phyloP scores from a whole-genome alignment of 2,888 invertebrate species.

The Aquatica leii region DNA sequence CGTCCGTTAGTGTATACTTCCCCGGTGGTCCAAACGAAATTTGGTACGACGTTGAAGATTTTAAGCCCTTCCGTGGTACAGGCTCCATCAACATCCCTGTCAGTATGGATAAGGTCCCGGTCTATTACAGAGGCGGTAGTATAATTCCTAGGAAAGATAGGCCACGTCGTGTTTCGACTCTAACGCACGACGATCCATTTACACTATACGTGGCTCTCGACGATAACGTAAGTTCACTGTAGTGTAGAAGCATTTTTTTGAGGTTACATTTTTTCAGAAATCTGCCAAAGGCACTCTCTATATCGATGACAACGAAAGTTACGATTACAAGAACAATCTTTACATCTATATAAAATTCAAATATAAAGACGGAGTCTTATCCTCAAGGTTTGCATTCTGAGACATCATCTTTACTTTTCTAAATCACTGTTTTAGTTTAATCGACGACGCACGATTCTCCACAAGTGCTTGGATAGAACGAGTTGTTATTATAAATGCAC shows the following conservation, averaged over 20 bases:
- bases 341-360: slow-evolving; percentile 74
- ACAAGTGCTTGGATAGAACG: slow-evolving; percentile 90
- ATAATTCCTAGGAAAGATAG: slow-evolving; percentile 92
- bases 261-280: slow-evolving; percentile 59
- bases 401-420: too few species aligned
- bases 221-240: slow-evolving; percentile 63
- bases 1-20: slow-evolving; percentile 83
- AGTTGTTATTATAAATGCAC: slow-evolving; percentile 83
- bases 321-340: slow-evolving; percentile 79
- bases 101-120: slow-evolving; percentile 84
- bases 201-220: slow-evolving; percentile 89
- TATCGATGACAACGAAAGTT: slow-evolving; percentile 90
- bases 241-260: slow-evolving; percentile 27
- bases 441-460: slow-evolving; percentile 73
- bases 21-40: slow-evolving; percentile 75
- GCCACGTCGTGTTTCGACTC: slow-evolving; percentile 81
- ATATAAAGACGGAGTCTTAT: slow-evolving; percentile 70
- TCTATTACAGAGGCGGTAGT: slow-evolving; percentile 91
- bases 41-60: slow-evolving; percentile 93
- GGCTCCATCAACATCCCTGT: slow-evolving; percentile 71
- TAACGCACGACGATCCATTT: slow-evolving; percentile 92
- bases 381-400: too few species aligned
- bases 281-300: slow-evolving; percentile 84
- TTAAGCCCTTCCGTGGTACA: slow-evolving; percentile 67
- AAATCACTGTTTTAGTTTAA: too few species aligned